Conservation (phyloP, 2,113 vertebrate species). For the Nerophis ophidion region DNA sequence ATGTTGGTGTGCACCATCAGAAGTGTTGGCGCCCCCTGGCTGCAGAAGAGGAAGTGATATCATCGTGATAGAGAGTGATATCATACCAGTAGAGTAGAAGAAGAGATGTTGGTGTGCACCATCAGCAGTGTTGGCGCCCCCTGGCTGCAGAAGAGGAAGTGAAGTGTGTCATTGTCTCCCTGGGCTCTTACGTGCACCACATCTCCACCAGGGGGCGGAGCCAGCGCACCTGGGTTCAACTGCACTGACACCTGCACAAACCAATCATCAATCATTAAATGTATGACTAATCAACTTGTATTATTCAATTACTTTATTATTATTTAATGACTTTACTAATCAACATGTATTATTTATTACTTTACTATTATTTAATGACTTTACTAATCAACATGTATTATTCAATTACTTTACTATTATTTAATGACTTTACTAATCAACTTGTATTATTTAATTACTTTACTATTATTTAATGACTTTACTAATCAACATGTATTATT, state of each 20-base stretch:
- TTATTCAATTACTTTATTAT: too few species aligned
- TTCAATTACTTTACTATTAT: too few species aligned
- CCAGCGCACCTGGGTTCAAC: constrained; percentile 61
- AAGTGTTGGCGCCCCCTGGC: constrained; percentile 74
- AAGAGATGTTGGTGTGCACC: constrained; percentile 69
- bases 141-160: constrained; percentile 80
- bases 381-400: too few species aligned
- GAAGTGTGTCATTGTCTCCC: constrained; percentile 78
- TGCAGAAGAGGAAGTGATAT: constrained; percentile 70
- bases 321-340: too few species aligned
- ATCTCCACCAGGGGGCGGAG: constrained; percentile 39
- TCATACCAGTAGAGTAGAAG: constrained; percentile 58
- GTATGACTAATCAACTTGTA: too few species aligned
- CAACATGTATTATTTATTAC: too few species aligned
- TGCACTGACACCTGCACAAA: constrained; percentile 71
- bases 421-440: too few species aligned
- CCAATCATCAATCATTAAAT: neutral
- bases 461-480: too few species aligned
- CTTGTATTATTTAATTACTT: too few species aligned
- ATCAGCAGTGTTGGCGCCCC: constrained; percentile 79
- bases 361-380: too few species aligned
- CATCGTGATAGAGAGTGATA: too few species aligned
- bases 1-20: constrained; percentile 76
- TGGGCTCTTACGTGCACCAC: constrained; percentile 78
- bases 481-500: too few species aligned